phyloP scores from a whole-genome alignment of 1,140 invertebrate genomes.

The Muscidifurax raptorellus region DNA sequence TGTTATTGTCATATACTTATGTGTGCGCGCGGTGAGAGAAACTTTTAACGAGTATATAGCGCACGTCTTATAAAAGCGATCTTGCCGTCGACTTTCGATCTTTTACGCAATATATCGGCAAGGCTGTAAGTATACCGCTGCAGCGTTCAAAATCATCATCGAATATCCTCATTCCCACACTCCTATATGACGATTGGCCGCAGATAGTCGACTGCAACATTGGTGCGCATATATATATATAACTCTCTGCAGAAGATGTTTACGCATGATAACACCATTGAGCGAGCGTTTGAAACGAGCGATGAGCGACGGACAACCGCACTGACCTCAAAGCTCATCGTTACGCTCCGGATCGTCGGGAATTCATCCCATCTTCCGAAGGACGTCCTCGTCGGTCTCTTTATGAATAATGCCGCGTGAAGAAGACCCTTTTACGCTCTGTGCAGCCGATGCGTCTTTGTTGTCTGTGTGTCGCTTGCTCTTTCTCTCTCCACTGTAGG shows the following conservation, averaged over 20 bases:
- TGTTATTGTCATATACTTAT: too few species aligned
- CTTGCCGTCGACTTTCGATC: too few species aligned
- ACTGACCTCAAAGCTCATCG: slow-evolving; percentile 47
- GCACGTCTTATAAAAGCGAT: too few species aligned
- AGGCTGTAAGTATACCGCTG: too few species aligned
- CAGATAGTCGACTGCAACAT: background rate
- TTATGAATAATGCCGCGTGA: background rate
- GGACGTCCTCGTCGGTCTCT: background rate
- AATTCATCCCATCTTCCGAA: slow-evolving; percentile 46
- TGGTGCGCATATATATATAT: too few species aligned
- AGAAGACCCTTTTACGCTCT: background rate
- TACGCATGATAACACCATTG: background rate
- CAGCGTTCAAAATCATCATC: too few species aligned
- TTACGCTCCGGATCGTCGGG: slow-evolving; percentile 51
- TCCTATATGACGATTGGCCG: background rate
- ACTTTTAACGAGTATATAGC: too few species aligned
- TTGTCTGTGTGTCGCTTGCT: too few species aligned
- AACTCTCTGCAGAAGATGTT: background rate
- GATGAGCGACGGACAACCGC: slow-evolving; percentile 22
- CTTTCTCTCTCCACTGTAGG: too few species aligned
- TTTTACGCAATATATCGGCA: too few species aligned
- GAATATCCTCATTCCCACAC: background rate
- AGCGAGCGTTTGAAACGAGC: background rate
- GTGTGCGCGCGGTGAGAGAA: too few species aligned
- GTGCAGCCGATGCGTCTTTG: too few species aligned